Evolutionary conservation across 1,140 invertebrate species (phyloP), one percentile per base, ranked within the genome.

Genomic region (Drosophila dunni): DNA sequence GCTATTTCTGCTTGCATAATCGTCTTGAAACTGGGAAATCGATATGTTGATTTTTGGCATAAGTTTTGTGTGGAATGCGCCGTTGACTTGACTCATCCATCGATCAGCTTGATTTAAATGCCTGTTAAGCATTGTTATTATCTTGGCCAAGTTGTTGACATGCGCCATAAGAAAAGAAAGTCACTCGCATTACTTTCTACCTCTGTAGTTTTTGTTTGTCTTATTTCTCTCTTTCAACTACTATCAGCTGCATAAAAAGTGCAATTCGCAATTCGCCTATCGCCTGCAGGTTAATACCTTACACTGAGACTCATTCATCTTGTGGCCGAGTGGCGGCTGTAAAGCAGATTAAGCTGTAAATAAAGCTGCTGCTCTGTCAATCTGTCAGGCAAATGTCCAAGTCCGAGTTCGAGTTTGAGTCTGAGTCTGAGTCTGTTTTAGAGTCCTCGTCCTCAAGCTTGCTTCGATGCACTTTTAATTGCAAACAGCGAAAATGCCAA

Each of bases 261-360:
- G 24, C 24, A 29, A 29, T 29, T 29, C 24, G 24, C 76, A 51
- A 36, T 48, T 75, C 40, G 62, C 63, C 72, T 84, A 85, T 85
- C 82, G 81, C 81, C 81, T 64, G 40, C 60, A 50, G 50, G 65
- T 29, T 29, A 29, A 29, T 29, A 63, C 68, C 62, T 78, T 57
- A 50, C 46, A 24, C 17, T 10, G 11, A 50, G 36, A 75, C 75
- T 77, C 83, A 88, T 86, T 88, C 83, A 77, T 86, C 83, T 86
- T 88, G 71, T 63, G 45, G 68, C 15, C 38, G 15, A 57, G 24
- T 29, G 24, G 24, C 24, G 58, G 53, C 67, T 42, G 58, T 78
- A 81, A 72, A 45, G 61, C 67, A 85, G 79, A 85, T 85, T 84
- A 85, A 81, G 80, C 65, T 69, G 83, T 81, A 86, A 82, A 86